Conservation (phyloP, 35 echinoderm and acorn worm species). For the Patiria miniata region DNA sequence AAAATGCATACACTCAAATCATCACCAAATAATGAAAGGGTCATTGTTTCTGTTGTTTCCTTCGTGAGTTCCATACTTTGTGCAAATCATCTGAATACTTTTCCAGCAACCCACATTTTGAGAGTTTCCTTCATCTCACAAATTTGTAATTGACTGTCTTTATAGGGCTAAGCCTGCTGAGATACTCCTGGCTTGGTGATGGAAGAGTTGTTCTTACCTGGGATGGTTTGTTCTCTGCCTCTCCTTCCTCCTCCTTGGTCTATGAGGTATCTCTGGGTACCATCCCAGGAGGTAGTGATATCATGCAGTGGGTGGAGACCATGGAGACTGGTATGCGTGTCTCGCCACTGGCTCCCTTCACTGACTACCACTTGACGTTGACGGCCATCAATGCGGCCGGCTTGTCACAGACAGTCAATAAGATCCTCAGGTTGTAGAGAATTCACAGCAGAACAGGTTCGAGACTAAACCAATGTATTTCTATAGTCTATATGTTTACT, state of each 20-base stretch:
- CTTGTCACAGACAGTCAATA: constrained; percentile 1
- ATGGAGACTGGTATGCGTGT: neutral
- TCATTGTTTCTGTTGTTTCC: too few species aligned
- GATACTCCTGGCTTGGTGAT: neutral
- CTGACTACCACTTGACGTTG: constrained; percentile 34
- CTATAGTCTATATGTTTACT: too few species aligned
- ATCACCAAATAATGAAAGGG: too few species aligned
- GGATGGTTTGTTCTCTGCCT: constrained; percentile 12
- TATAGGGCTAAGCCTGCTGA: neutral
- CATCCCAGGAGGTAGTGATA: constrained; percentile 42
- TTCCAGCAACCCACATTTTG: too few species aligned
- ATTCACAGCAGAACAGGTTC: too few species aligned
- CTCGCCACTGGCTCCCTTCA: neutral
- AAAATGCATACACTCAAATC: too few species aligned
- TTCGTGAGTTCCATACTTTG: too few species aligned
- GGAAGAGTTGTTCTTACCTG: neutral
- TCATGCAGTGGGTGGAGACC: constrained; percentile 48
- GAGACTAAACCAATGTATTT: too few species aligned
- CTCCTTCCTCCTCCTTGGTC: neutral
- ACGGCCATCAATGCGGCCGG: constrained; percentile 49
- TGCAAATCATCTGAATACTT: neutral
- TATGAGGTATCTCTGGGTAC: constrained; percentile 43
- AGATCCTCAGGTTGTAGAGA: neutral
- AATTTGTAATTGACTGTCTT: too few species aligned
- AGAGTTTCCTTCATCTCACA: too few species aligned